Percentiles rank a stretch among this genome's conserved stretches.
Evolutionary conservation across 1,140 invertebrate genomes (phyloP).

Genomic region (Macrobrachium rosenbergii): DNA sequence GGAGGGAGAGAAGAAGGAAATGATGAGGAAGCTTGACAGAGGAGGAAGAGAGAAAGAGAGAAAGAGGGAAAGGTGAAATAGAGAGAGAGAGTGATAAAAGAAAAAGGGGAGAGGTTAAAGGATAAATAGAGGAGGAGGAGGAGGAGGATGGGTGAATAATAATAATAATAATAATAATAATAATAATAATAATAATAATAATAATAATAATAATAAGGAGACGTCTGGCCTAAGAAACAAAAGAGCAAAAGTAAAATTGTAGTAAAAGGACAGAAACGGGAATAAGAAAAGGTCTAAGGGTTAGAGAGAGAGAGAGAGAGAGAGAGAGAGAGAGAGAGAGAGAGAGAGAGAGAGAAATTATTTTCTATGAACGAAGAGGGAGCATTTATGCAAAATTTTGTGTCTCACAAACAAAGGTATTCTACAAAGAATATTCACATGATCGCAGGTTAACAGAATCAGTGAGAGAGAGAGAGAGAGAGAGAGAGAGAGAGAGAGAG

Average conservation of each 20-base stretch:
- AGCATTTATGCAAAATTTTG: no score
- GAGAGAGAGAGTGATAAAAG: background rate
- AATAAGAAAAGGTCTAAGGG: background rate
- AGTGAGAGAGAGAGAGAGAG: no score
- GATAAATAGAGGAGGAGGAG: background rate
- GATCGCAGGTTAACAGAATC: no score
- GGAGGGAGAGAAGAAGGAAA: slow-evolving; percentile 2
- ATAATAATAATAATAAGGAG: background rate
- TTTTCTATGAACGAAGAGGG: no score
- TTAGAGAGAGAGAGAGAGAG: slow-evolving; percentile 8
- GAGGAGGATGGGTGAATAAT: no score
- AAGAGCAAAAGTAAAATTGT: background rate
- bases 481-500: no score
- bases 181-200: background rate
- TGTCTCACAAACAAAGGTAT: no score
- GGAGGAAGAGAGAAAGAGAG: background rate
- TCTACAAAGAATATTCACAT: no score
- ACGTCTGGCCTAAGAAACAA: background rate
- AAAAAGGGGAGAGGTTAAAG: background rate
- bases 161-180: no score
- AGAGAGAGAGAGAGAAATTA: background rate
- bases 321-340: slow-evolving; percentile 20
- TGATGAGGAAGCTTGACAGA: background rate
- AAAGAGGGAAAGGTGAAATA: background rate
- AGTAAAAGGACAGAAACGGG: background rate